Evolutionary conservation across 2,888 invertebrate species (phyloP), one percentile per base, ranked within the genome.

Genomic region (Eustalomyia histrio): DNA sequence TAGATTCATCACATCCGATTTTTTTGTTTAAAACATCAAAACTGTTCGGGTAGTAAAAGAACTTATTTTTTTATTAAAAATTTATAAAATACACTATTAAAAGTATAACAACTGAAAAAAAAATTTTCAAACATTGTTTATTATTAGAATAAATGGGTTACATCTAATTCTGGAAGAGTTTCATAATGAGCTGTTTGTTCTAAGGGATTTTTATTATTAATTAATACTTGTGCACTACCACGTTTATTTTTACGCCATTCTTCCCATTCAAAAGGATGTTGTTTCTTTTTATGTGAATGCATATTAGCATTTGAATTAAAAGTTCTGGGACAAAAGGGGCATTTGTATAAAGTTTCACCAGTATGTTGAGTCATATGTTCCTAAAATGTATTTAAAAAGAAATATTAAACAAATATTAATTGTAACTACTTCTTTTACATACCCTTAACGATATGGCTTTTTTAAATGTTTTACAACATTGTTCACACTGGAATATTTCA

Each of bases 231-330:
- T 0, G 88, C 85, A 75, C 88, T 88, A 2, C 88, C 89, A 16
- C 86, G 86, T 83, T 88, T 89, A 1, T 87, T 88, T 83, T 84
- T 87, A 2, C 88, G 87, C 88, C 89, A 88, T 50, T 85, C 87
- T 35, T 84, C 80, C 84, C 84, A 90, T 85, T 90, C 89, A 57
- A 86, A 85, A 17, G 89, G 88, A 85, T 90, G 91, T 16, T 86
- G 84, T 67, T 89, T 90, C 69, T 90, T 90, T 43, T 89, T 86
- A 83, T 91, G 91, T 2, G 90, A 86, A 82, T 90, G 90, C 87
- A 90, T 89, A 78, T 90, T 90, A 5, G 89, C 90, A 84, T 89
- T 89, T 7, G 90, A 90, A 75, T 90, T 90, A 76, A 90, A 91
- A 2, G 90, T 90, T 84, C 88, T 88, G 3, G 89, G 86, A 73